These are phyloP conservation scores for Philotrypesis tridentata DNA, from an alignment of 1,140 invertebrate genomes.

Conservation along the genomic window DNA sequence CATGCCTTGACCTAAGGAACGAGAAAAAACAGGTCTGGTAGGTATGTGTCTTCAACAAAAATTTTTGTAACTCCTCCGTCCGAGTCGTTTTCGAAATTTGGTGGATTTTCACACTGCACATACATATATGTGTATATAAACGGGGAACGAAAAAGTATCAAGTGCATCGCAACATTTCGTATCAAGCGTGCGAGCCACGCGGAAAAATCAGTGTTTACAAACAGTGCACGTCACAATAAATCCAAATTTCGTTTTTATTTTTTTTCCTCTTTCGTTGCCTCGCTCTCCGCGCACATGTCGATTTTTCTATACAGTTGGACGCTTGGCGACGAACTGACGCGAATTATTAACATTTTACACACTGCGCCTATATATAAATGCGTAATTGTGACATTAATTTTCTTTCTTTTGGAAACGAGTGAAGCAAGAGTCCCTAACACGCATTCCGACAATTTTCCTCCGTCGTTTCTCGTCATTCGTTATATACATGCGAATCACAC, in stretches of 20 bases:
- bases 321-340: conserved; percentile 3
- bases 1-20: too few species aligned
- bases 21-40: too few species aligned
- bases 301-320: conserved; percentile 6
- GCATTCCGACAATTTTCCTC: not conserved
- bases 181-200: too few species aligned
- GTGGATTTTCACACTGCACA: too few species aligned
- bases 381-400: not conserved
- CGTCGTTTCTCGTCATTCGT: not conserved
- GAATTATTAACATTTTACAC: conserved; percentile 10
- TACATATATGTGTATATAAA: too few species aligned
- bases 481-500: not conserved
- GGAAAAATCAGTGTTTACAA: too few species aligned
- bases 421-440: not conserved
- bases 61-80: too few species aligned
- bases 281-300: not conserved
- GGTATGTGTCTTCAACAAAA: too few species aligned
- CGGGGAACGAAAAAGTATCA: too few species aligned
- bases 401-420: not conserved
- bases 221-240: not conserved
- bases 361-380: not conserved
- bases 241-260: not conserved
- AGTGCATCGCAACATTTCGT: too few species aligned
- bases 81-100: too few species aligned
- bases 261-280: too few species aligned